Evolutionary conservation across 2,797 vertebrate genomes (phyloP), one percentile per base, ranked within the genome.

Genomic region (Takifugu rubripes): DNA sequence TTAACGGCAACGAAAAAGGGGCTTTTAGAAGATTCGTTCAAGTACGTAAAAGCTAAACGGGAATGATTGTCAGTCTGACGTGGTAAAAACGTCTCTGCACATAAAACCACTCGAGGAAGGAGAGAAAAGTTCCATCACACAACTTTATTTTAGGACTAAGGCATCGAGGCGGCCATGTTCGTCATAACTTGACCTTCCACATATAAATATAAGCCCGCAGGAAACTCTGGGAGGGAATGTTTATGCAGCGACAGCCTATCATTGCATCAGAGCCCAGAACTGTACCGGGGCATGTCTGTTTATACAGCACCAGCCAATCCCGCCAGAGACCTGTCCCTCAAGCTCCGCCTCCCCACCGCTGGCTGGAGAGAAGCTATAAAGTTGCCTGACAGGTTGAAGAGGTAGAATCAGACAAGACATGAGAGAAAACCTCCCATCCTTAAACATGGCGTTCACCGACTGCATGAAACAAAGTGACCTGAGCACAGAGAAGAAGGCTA

Each of bases 281-380:
- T 74, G 78, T 17, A 57, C 43, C 49, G 17, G 69, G 54, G 49
- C 49, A 42, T 65, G 29, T 59, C 52, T 79, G 74, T 85, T 82
- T 79, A 83, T 74, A 72, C 59, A 75, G 58, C 36, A 0, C 26
- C n/a, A 52, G 71, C 89, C 85, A 88, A 84, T 86, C 66, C 5
- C 1, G 0, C 59, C 15, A 2, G 15, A 69, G 69, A 68, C 36
- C 66, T 48, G 56, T 16, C 29, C 7, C 3, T 40, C 29, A 42
- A 11, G 60, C 8, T 63, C 79, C 67, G 56, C 79, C 77, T 52
- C 67, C 25, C 1, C 10, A 40, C 40, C 44, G 46, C 47, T 45
- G 17, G 52, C 49, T 25, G 48, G 48, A 57, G 61, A 36, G 50
- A 68, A 62, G 52, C 68, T 87, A 89, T 90, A 90, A 88, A 88